Evolutionary conservation across 2,113 vertebrate species (phyloP).

Genomic region (Odobenus rosmarus): DNA sequence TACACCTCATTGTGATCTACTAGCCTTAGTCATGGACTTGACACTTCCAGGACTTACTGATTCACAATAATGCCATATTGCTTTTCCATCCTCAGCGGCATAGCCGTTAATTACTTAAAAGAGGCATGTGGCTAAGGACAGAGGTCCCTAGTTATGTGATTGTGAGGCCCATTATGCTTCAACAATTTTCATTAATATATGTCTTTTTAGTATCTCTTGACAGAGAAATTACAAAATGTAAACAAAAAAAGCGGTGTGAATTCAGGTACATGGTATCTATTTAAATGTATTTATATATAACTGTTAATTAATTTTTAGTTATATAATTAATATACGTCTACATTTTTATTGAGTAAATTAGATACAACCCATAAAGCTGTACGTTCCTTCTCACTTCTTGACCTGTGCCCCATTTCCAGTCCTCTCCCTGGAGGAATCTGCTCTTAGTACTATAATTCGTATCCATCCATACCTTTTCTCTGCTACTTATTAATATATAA

Average conservation of each 20-base stretch:
- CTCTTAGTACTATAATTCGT: neutral
- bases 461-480: neutral
- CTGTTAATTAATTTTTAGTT: neutral
- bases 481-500: neutral
- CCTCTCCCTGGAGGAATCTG: neutral
- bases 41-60: neutral
- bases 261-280: neutral
- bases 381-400: neutral
- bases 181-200: neutral
- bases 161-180: neutral
- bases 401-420: neutral
- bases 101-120: neutral
- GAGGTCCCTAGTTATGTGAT: neutral
- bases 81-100: neutral
- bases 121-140: neutral
- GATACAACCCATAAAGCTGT: neutral
- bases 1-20: neutral
- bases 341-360: neutral
- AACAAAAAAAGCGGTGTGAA: neutral
- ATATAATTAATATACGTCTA: neutral
- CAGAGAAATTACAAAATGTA: neutral
- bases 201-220: constrained; percentile 6
- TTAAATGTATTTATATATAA: neutral
- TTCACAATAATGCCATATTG: neutral
- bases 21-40: neutral